A percentile compares a stretch with the other conserved stretches of the same genome.
phyloP scores from a whole-genome alignment of 2,113 vertebrate species.

The Clarias batrachus region DNA sequence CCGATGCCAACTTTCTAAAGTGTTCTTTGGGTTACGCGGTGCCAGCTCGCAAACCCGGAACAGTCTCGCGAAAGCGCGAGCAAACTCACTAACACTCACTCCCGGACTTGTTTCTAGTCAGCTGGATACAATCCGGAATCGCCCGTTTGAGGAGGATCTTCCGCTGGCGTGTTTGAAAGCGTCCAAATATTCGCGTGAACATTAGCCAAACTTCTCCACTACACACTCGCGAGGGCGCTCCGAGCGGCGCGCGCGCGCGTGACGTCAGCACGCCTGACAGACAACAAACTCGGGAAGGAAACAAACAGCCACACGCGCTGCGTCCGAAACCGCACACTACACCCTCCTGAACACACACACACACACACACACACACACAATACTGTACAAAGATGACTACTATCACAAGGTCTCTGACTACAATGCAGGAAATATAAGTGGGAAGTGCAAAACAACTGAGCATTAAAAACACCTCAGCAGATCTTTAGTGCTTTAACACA shows the following conservation, averaged over 20 bases:
- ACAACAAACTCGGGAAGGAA: constrained; percentile 29
- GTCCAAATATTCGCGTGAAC: neutral
- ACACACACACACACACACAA: neutral
- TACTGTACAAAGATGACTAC: neutral
- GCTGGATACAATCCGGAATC: neutral
- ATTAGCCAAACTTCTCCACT: constrained; percentile 15
- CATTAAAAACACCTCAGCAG: neutral
- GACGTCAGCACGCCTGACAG: constrained; percentile 50
- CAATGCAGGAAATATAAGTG: neutral
- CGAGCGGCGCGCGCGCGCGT: constrained; percentile 18
- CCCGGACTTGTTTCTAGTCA: neutral
- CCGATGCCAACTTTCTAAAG: constrained; percentile 36
- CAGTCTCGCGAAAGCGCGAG: neutral
- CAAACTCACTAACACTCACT: neutral
- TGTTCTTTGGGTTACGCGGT: constrained; percentile 18
- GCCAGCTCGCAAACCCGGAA: constrained; percentile 49
- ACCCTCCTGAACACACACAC: neutral
- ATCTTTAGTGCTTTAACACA: too few relatives aligned
- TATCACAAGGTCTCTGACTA: neutral
- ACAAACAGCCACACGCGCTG: constrained; percentile 1
- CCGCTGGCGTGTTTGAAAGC: neutral
- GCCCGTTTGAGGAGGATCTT: neutral
- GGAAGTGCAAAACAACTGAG: neutral
- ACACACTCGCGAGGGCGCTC: constrained; percentile 35
- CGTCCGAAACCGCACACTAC: neutral